phyloP scores from a whole-genome alignment of 2,113 vertebrate species.

The Poeciliopsis turrubarensis region DNA sequence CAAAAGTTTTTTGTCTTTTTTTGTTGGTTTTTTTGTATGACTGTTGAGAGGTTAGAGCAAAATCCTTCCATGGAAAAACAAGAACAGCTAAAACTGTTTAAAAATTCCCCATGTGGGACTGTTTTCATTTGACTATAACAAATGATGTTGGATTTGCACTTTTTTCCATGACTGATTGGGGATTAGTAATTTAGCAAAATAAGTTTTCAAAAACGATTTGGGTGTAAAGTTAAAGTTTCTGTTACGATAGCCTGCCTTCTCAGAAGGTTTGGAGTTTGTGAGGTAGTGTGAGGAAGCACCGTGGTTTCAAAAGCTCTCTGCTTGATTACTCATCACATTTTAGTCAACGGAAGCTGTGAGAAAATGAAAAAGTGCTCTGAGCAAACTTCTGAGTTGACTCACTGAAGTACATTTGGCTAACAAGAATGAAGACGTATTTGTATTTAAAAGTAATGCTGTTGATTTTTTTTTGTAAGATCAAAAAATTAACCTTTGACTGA shows the following conservation, averaged over 20 bases:
- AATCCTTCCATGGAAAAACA: neutral
- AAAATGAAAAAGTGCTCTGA: slow-evolving; percentile 30
- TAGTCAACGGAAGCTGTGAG: slow-evolving; percentile 52
- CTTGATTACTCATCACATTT: slow-evolving; percentile 77
- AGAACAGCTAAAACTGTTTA: neutral
- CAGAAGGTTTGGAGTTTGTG: neutral
- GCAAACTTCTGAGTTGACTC: slow-evolving; percentile 63
- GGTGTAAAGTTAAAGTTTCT: neutral
- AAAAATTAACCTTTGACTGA: neutral
- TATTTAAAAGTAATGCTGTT: slow-evolving; percentile 51
- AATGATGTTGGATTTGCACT: neutral
- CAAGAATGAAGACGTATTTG: slow-evolving; percentile 34
- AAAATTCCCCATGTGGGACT: neutral
- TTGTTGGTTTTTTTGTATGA: no score
- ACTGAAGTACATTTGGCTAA: slow-evolving; percentile 24
- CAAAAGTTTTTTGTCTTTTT: neutral
- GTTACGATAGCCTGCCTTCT: slow-evolving; percentile 9
- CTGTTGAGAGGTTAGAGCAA: neutral
- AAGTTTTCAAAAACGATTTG: neutral
- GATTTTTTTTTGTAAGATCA: neutral
- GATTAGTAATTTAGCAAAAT: neutral
- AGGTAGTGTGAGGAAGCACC: slow-evolving; percentile 39
- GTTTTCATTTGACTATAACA: neutral
- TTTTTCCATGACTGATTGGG: neutral
- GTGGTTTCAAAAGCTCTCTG: slow-evolving; percentile 34